Conservation (phyloP, 2,888 invertebrate genomes). For the Perdita meconis region DNA sequence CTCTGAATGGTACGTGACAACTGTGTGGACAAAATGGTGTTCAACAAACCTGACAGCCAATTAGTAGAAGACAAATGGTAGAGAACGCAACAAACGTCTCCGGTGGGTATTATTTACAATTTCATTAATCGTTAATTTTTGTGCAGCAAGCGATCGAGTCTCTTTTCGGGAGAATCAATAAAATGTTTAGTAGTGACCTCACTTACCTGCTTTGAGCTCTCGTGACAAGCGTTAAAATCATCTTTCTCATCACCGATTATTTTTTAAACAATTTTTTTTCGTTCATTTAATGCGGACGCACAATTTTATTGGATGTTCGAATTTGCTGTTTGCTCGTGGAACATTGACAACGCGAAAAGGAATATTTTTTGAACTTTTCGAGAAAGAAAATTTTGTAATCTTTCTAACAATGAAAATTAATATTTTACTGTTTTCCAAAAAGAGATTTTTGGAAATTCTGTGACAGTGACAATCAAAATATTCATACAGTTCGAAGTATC, state of each 20-base stretch:
- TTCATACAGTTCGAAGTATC: no score
- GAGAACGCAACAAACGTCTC: constrained; percentile 68
- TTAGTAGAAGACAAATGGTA: constrained; percentile 70
- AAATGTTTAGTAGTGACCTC: constrained; percentile 60
- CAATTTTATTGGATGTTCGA: background rate
- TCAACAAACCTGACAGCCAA: constrained; percentile 81
- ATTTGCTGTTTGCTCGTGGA: background rate
- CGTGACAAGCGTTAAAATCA: constrained; percentile 7
- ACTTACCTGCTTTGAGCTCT: constrained; percentile 65
- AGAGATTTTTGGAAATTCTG: no score
- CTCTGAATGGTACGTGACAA: constrained; percentile 57
- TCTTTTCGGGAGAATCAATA: constrained; percentile 41
- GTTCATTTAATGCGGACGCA: background rate
- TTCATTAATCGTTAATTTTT: constrained; percentile 49
- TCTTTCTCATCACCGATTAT: background rate
- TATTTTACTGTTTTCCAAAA: no score
- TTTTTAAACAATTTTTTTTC: constrained; percentile 9
- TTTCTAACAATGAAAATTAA: no score
- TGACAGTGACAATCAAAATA: no score
- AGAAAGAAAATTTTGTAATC: no score
- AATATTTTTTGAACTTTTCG: constrained; percentile 33
- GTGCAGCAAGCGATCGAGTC: constrained; percentile 58
- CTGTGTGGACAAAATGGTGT: constrained; percentile 68
- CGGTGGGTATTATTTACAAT: constrained; percentile 66
- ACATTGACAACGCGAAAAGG: background rate